A percentile compares a stretch with the other conserved stretches of the same genome.
These are phyloP conservation scores for Papilio demoleus DNA, from an alignment of 2,888 invertebrate species.

Conservation along the genomic window DNA sequence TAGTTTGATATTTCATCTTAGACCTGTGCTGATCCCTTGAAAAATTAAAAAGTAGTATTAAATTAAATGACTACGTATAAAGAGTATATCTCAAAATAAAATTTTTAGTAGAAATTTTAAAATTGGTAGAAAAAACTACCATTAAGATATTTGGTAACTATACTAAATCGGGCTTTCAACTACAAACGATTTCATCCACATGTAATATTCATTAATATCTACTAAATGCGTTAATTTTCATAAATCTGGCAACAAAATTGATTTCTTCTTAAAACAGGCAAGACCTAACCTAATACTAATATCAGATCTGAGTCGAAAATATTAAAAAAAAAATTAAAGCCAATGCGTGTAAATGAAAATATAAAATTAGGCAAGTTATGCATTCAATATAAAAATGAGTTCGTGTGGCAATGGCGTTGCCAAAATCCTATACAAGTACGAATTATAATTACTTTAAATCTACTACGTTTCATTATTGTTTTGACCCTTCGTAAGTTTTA, in stretches of 20 bases:
- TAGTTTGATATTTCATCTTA: slow-evolving; percentile 32
- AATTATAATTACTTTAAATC: neutral
- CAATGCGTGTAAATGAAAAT: slow-evolving; percentile 21
- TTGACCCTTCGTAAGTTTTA: slow-evolving; percentile 4
- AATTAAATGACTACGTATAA: neutral
- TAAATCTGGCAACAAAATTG: slow-evolving; percentile 40
- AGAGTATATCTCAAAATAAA: neutral
- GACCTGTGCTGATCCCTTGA: slow-evolving; percentile 22
- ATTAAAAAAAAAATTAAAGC: slow-evolving; percentile 21
- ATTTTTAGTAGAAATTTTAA: neutral
- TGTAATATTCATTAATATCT: slow-evolving; percentile 49
- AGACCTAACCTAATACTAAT: slow-evolving; percentile 49
- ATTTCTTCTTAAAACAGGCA: slow-evolving; percentile 53
- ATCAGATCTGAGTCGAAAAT: slow-evolving; percentile 18
- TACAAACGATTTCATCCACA: slow-evolving; percentile 41
- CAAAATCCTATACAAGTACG: neutral
- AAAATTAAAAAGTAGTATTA: neutral
- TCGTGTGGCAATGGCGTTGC: neutral
- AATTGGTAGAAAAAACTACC: neutral
- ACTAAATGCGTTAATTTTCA: slow-evolving; percentile 49
- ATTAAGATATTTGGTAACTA: slow-evolving; percentile 24
- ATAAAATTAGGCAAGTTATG: slow-evolving; percentile 40
- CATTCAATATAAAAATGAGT: slow-evolving; percentile 20
- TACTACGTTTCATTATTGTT: slow-evolving; percentile 11
- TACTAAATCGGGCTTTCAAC: slow-evolving; percentile 29